Percentiles rank a stretch among this genome's conserved stretches.
Evolutionary conservation across 1,140 invertebrate genomes (phyloP).

Genomic region (Cyclargus thomasi): DNA sequence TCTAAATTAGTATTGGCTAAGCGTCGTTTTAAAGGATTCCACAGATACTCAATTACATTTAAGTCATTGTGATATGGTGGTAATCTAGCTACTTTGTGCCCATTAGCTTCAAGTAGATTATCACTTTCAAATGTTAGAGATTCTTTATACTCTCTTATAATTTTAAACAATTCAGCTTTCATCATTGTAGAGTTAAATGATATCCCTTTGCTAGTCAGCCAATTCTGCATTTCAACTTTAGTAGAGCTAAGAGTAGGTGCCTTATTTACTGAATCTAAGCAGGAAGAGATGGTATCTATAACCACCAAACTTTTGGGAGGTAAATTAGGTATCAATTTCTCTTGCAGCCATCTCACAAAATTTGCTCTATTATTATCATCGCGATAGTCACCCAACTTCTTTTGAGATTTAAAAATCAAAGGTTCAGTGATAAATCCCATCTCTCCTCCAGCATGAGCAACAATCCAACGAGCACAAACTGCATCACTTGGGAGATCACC

Average conservation of each 20-base stretch:
- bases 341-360: neutral
- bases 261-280: neutral
- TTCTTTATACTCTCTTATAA: neutral
- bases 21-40: neutral
- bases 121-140: neutral
- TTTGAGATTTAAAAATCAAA: neutral
- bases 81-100: neutral
- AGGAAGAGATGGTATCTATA: neutral
- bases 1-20: neutral
- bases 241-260: neutral
- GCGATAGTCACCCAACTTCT: neutral
- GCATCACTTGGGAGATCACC: neutral
- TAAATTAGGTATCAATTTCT: neutral
- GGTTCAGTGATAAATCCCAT: neutral
- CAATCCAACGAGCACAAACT: neutral
- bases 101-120: neutral
- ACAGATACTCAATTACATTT: neutral
- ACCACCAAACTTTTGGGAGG: neutral
- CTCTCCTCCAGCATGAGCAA: neutral
- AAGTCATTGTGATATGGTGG: neutral
- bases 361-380: neutral
- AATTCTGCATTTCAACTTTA: constrained; percentile 1
- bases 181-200: neutral
- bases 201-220: neutral
- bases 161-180: neutral